A percentile compares a stretch with the other conserved stretches of the same genome.
phyloP scores from a whole-genome alignment of 2,797 vertebrate species.

The Enteromius argenteus region DNA sequence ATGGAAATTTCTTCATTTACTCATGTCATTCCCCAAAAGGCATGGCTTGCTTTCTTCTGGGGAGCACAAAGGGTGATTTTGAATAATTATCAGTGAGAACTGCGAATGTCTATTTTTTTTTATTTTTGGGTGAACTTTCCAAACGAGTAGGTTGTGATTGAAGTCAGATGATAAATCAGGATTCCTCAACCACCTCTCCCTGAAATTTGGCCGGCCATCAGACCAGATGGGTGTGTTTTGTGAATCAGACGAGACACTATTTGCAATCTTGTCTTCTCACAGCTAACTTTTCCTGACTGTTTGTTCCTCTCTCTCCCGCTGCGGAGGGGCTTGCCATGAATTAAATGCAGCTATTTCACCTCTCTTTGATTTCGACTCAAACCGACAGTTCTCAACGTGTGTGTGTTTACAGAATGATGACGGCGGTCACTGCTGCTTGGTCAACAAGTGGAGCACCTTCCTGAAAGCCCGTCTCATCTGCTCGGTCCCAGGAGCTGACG shows the following conservation, averaged over 20 bases:
- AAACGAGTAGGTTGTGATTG: conserved; percentile 28
- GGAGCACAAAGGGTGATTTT: neutral
- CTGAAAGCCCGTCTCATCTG: conserved; percentile 96
- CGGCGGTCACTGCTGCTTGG: conserved; percentile 96
- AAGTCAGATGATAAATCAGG: conserved; percentile 48
- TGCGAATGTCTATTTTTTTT: neutral
- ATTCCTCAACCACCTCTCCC: conserved; percentile 60
- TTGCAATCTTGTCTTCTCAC: conserved; percentile 63
- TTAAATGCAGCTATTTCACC: conserved; percentile 59
- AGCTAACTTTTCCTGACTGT: conserved; percentile 49
- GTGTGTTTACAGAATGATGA: conserved; percentile 87
- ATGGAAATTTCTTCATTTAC: neutral
- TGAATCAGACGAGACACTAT: conserved; percentile 61
- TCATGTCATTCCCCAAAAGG: neutral
- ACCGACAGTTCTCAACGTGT: conserved; percentile 23
- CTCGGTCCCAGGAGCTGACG: conserved; percentile 92
- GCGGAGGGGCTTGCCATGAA: conserved; percentile 30
- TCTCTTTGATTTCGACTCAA: conserved; percentile 67
- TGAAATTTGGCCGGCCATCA: conserved; percentile 64
- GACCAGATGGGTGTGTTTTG: conserved; percentile 69
- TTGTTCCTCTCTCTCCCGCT: conserved; percentile 59
- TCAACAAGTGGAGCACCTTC: conserved; percentile 99
- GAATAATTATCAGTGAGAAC: neutral
- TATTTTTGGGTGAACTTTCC: neutral
- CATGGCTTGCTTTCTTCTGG: neutral